Conservation (phyloP, 2,797 vertebrate species). For the Acridotheres tristis region DNA sequence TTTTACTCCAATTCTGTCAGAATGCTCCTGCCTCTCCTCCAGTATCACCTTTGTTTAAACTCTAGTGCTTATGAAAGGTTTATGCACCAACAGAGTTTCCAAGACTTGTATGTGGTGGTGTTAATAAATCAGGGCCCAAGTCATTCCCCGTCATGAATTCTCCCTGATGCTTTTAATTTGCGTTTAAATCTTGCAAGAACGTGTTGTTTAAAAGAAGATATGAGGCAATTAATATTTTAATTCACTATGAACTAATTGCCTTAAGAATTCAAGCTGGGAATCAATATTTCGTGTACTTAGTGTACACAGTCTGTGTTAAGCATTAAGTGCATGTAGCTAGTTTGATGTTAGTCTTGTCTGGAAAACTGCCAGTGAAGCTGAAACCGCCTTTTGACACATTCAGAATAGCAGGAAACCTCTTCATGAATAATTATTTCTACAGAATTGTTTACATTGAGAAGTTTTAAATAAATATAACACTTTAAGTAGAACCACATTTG, state of each 20-base stretch:
- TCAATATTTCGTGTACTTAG: neutral
- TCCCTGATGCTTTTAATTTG: neutral
- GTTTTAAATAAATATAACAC: neutral
- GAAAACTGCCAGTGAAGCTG: neutral
- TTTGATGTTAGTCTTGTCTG: neutral
- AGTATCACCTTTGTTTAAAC: neutral
- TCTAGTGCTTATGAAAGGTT: neutral
- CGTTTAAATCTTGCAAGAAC: neutral
- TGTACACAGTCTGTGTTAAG: neutral
- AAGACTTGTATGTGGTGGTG: neutral
- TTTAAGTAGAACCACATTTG: neutral
- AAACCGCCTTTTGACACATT: constrained; percentile 1
- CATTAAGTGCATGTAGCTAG: neutral
- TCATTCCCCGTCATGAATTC: neutral
- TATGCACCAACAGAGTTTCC: neutral
- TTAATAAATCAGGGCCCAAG: neutral
- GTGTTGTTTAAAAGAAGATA: neutral
- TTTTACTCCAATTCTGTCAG: neutral
- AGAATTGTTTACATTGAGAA: constrained; percentile 28
- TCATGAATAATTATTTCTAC: constrained; percentile 14
- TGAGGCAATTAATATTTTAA: neutral
- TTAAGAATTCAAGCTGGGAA: neutral
- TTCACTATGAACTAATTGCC: neutral
- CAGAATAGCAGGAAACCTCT: neutral
- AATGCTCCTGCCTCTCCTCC: neutral